Conservation (phyloP, 2,113 vertebrate genomes). For the Theristicus caerulescens region DNA sequence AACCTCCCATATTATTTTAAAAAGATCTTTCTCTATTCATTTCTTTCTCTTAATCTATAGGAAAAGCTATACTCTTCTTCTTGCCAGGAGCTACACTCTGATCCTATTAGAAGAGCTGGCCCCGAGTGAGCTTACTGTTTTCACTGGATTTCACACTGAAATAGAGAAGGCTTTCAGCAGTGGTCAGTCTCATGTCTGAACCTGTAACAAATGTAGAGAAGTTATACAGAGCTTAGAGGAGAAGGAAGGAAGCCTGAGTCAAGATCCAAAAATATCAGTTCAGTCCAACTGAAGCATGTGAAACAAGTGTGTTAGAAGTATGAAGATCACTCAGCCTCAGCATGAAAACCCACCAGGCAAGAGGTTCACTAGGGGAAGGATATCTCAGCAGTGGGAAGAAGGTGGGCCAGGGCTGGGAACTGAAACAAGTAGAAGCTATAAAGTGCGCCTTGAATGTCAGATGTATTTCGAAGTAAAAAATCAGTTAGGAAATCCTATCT, state of each 20-base stretch:
- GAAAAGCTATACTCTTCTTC: background rate
- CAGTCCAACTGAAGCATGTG: background rate
- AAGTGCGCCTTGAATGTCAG: background rate
- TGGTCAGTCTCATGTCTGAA: background rate
- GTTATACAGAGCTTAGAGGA: background rate
- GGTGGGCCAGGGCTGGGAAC: background rate
- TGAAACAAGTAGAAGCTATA: background rate
- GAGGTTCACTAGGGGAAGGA: background rate
- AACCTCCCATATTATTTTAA: background rate
- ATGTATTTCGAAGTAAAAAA: background rate
- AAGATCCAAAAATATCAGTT: background rate
- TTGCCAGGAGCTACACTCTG: background rate
- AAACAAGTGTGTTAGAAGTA: background rate
- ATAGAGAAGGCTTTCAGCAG: background rate
- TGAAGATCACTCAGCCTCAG: background rate
- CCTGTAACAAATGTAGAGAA: background rate
- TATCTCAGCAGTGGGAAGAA: background rate
- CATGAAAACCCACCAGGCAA: background rate
- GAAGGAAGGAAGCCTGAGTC: background rate
- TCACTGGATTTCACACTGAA: background rate
- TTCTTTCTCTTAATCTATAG: background rate
- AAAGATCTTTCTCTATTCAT: background rate
- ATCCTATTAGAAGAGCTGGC: background rate
- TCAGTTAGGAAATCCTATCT: background rate
- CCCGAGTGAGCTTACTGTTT: background rate